Evolutionary conservation across 1,140 invertebrate species (phyloP).

Genomic region (Chelonus insularis): DNA sequence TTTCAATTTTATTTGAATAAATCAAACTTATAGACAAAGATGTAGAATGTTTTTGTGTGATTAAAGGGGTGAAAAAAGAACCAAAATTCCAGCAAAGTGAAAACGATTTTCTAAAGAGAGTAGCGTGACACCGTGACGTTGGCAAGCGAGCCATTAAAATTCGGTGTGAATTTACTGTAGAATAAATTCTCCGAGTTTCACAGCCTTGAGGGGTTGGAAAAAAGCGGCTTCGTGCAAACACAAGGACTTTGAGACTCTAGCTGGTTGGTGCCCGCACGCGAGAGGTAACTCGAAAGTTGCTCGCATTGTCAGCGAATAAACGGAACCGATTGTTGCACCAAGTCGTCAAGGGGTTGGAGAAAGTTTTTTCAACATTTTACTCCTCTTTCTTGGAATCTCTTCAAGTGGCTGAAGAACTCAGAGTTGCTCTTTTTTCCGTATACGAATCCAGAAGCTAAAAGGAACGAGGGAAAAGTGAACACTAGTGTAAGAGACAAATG

Average conservation of each 20-base stretch:
- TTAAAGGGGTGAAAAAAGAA: not conserved
- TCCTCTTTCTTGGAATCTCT: slow-evolving; percentile 11
- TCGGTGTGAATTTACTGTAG: slow-evolving; percentile 42
- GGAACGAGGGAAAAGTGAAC: not conserved
- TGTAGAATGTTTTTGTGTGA: slow-evolving; percentile 41
- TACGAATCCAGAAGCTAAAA: not conserved
- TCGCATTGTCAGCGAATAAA: slow-evolving; percentile 54
- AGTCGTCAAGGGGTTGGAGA: slow-evolving; percentile 26
- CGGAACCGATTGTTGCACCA: slow-evolving; percentile 53
- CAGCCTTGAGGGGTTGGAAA: slow-evolving; percentile 31
- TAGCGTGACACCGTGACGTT: not conserved
- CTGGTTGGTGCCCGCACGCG: slow-evolving; percentile 19
- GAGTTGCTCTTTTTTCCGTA: not conserved
- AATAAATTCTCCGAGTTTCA: slow-evolving; percentile 53
- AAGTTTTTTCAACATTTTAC: slow-evolving; percentile 41
- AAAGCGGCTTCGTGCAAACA: slow-evolving; percentile 47
- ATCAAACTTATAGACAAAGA: slow-evolving; percentile 37
- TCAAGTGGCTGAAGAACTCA: not conserved
- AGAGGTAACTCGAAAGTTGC: slow-evolving; percentile 50
- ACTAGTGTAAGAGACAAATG: slow-evolving; percentile 18
- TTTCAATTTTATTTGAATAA: too few relatives aligned
- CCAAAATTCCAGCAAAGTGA: not conserved
- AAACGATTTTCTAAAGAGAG: not conserved
- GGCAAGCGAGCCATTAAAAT: slow-evolving; percentile 21
- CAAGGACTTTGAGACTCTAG: slow-evolving; percentile 10